phyloP scores from a whole-genome alignment of 2,888 invertebrate genomes.

The Heliconius ismenius region DNA sequence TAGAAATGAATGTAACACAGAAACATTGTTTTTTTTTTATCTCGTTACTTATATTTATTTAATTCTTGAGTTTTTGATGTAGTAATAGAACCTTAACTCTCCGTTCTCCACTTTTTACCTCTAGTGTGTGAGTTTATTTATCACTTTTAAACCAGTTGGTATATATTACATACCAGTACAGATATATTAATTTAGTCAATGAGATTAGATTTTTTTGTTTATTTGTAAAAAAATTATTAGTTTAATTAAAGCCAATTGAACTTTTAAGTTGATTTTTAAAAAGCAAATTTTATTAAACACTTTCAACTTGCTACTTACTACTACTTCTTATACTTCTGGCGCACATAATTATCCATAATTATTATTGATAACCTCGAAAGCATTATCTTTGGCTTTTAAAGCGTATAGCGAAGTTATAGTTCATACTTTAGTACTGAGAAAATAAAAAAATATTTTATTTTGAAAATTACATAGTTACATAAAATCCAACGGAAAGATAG shows the following conservation, averaged over 20 bases:
- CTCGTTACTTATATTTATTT: not conserved
- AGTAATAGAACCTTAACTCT: no score
- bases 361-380: not conserved
- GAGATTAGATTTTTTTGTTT: no score
- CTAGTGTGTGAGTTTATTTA: no score
- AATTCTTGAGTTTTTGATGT: no score
- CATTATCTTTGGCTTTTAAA: not conserved
- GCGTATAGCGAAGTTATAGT: not conserved
- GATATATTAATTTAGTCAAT: no score
- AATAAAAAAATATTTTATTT: not conserved
- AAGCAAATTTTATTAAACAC: not conserved
- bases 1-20: not conserved
- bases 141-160: no score
- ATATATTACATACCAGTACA: no score
- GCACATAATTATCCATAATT: not conserved
- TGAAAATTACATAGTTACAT: not conserved
- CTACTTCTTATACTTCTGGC: no score
- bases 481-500: not conserved
- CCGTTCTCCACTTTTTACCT: no score
- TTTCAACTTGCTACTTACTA: not conserved
- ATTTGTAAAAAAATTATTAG: no score
- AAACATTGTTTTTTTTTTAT: not conserved
- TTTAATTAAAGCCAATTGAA: no score
- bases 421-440: no score
- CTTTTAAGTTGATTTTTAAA: not conserved